Evolutionary conservation across 2,797 vertebrate genomes (phyloP).

Genomic region (Anomalospiza imberbis): DNA sequence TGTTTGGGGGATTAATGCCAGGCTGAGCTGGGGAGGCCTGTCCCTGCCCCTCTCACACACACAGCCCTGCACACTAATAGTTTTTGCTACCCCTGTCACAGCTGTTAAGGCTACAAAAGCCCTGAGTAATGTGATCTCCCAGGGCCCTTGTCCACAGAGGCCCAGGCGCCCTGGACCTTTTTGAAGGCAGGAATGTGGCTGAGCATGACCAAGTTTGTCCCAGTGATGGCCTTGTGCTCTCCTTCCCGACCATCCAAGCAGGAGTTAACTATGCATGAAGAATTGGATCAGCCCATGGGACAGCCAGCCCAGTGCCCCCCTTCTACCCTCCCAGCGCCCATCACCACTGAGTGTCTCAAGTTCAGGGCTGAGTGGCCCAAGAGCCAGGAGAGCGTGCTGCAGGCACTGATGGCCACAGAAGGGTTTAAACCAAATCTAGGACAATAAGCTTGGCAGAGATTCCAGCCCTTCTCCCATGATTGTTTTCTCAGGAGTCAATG

Average conservation of each 20-base stretch:
- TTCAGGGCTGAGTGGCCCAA: not conserved
- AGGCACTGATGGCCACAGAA: not conserved
- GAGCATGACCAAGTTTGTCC: constrained; percentile 16
- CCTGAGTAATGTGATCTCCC: constrained; percentile 44
- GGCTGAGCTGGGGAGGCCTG: not conserved
- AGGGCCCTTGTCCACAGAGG: not conserved
- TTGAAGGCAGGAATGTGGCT: constrained; percentile 12
- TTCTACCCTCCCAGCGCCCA: not conserved
- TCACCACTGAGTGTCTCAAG: not conserved
- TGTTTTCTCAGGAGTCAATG: not conserved
- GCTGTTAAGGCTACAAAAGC: constrained; percentile 55
- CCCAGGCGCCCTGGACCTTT: not conserved
- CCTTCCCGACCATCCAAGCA: not conserved
- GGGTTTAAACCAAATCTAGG: not conserved
- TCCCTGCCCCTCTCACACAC: not conserved
- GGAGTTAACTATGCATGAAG: not conserved
- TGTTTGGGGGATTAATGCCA: constrained; percentile 30
- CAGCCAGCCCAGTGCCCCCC: not conserved
- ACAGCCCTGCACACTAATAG: constrained; percentile 1
- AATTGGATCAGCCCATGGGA: not conserved
- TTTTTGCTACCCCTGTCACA: not conserved
- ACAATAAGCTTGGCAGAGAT: not conserved
- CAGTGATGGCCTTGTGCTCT: not conserved
- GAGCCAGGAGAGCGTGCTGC: not conserved
- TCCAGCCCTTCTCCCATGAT: accelerated